These are phyloP conservation scores for Ceyx margarethae DNA, from an alignment of 2,113 vertebrate genomes.

Conservation along the genomic window DNA sequence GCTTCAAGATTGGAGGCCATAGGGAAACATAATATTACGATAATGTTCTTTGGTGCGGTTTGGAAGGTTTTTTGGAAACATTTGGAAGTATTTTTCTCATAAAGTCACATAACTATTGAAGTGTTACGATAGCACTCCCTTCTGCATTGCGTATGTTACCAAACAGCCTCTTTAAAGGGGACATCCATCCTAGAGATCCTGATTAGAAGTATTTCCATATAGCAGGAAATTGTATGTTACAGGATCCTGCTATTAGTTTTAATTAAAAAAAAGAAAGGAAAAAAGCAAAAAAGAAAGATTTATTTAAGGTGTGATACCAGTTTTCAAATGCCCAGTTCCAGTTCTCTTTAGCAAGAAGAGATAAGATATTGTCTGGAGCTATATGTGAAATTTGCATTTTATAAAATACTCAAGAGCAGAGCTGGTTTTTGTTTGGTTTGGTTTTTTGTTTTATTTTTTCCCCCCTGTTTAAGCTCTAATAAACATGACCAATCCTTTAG, in stretches of 20 bases:
- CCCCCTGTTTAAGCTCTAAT: not conserved
- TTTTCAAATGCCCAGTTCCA: constrained; percentile 49
- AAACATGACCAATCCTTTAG: constrained; percentile 46
- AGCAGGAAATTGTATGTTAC: constrained; percentile 67
- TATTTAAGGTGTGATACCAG: constrained; percentile 30
- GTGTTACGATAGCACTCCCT: constrained; percentile 90
- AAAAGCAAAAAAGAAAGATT: not conserved
- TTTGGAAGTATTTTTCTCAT: constrained; percentile 98
- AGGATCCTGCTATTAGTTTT: constrained; percentile 63
- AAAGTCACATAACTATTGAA: constrained; percentile 94
- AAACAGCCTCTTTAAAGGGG: constrained; percentile 68
- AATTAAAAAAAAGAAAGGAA: constrained; percentile 58
- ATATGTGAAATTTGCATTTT: constrained; percentile 39
- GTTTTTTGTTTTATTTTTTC: not conserved
- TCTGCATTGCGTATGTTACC: constrained; percentile 66
- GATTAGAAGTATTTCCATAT: constrained; percentile 70
- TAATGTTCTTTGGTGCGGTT: constrained; percentile 95
- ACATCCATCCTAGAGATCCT: constrained; percentile 61
- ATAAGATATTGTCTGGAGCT: not conserved
- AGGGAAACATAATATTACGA: constrained; percentile 93
- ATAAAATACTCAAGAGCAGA: not conserved
- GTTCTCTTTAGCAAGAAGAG: constrained; percentile 5
- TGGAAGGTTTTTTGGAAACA: constrained; percentile 92
- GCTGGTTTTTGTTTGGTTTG: not conserved
- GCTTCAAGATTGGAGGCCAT: constrained; percentile 87